A percentile compares a stretch with the other conserved stretches of the same genome.
phyloP scores from a whole-genome alignment of 2,113 vertebrate genomes.

The Neopipo cinnamomea region DNA sequence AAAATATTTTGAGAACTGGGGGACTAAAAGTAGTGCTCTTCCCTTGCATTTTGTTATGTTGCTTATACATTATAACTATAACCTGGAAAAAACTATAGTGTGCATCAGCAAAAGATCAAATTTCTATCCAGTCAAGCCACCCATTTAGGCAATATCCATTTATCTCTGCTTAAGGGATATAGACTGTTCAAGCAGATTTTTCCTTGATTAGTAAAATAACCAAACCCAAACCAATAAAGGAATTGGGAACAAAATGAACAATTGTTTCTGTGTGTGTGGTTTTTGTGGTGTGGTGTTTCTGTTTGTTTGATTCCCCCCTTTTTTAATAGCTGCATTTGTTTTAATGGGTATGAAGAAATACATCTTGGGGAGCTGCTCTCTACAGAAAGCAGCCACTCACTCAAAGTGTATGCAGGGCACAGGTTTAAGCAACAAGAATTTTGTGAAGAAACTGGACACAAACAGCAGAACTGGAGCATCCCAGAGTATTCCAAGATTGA shows the following conservation, averaged over 20 bases:
- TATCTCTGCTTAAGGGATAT: neutral
- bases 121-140: neutral
- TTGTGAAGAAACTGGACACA: neutral
- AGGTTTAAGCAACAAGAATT: neutral
- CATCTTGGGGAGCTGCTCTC: neutral
- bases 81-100: neutral
- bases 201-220: neutral
- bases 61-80: neutral
- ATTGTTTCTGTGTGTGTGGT: accelerated
- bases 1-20: neutral
- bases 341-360: neutral
- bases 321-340: neutral
- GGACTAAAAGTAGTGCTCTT: neutral
- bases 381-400: neutral
- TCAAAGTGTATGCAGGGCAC: accelerated
- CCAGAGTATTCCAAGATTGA: neutral
- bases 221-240: neutral
- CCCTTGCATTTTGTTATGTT: neutral
- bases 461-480: neutral
- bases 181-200: neutral
- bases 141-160: neutral
- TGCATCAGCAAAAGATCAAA: neutral
- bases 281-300: neutral
- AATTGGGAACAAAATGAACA: neutral
- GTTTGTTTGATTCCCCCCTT: neutral